Conservation (phyloP, 1,140 invertebrate genomes). For the Nephotettix cincticeps region DNA sequence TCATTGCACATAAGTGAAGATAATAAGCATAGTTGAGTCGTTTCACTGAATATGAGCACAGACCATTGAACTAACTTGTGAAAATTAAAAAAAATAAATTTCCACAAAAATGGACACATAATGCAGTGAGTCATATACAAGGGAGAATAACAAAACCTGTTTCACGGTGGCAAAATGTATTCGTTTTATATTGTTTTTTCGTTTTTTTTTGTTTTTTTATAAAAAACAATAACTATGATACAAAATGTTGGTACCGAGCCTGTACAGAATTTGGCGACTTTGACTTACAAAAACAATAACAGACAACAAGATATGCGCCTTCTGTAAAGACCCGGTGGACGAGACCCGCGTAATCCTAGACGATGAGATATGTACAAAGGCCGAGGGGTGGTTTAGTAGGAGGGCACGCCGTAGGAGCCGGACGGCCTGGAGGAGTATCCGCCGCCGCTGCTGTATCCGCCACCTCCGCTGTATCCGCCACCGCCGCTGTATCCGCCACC, state of each 20-base stretch:
- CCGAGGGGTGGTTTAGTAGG: constrained; percentile 27
- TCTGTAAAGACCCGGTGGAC: constrained; percentile 11
- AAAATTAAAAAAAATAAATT: too few species aligned
- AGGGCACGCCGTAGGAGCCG: constrained; percentile 60
- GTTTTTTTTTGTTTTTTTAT: constrained; percentile 34
- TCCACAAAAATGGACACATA: too few species aligned
- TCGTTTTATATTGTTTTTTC: constrained; percentile 32
- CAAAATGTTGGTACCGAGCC: constrained; percentile 13
- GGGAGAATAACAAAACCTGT: background rate
- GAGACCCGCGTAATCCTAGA: constrained; percentile 3
- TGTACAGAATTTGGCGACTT: constrained; percentile 2
- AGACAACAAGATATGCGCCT: constrained; percentile 2
- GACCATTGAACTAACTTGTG: too few species aligned
- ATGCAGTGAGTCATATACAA: background rate
- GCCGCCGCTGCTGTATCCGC: constrained; percentile 54
- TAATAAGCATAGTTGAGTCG: too few species aligned
- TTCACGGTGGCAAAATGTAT: constrained; percentile 34
- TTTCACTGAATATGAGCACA: too few species aligned
- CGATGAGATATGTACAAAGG: constrained; percentile 11
- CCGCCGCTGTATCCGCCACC: constrained; percentile 38
- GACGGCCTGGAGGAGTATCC: constrained; percentile 60
- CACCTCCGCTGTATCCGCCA: constrained; percentile 47
- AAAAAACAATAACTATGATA: constrained; percentile 29
- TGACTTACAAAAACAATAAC: background rate
- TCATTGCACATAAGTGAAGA: too few species aligned